Evolutionary conservation across 1,140 invertebrate species (phyloP), one percentile per base, ranked within the genome.

Genomic region (Cotesia chilonis): DNA sequence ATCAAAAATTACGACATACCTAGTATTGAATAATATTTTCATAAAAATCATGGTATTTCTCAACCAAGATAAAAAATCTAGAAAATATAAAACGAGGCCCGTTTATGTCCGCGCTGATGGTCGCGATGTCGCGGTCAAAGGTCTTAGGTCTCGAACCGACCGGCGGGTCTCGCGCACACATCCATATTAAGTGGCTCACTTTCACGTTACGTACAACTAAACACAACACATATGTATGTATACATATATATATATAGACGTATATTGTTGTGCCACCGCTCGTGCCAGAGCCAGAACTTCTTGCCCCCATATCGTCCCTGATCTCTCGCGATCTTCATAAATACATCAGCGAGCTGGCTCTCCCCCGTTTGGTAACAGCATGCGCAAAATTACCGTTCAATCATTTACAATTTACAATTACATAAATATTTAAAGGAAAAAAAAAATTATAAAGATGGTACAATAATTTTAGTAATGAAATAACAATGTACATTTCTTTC

Each of bases 171-270:
- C 78, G 70, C 77, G 75, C 76, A 75, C 77, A 79, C 80, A 78
- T 83, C 68, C 76, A 78, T 79, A 82, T 81, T 79, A 81, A 82
- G 77, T 81, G 79, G 75, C 79, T 82, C 79, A 79, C 77, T 79
- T 81, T 81, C 75, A 77, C 72, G 74, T 47, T 47, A 47, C 41
- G 41, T 47, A 47, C 41, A 47, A 47, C 41, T 28, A 28, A 28
- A 47, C 41, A 47, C 10, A 47, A 47, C 41, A 3, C 10, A 47
- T 47, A 47, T 3, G 28, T 28, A 28, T 28, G 28, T 28, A 28
- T 28, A 28, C 2, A 28, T 28, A 28, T 28, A 28, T 17, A 17
- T 17, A 17, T 17, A 17, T 17, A 17, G 17, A 17, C 17, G 17
- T 17, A 17, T 41, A 41, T 41, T 41, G 68, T 76, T 70, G 60